phyloP scores from a whole-genome alignment of 2,888 invertebrate genomes.

The Hydriomena furcata region DNA sequence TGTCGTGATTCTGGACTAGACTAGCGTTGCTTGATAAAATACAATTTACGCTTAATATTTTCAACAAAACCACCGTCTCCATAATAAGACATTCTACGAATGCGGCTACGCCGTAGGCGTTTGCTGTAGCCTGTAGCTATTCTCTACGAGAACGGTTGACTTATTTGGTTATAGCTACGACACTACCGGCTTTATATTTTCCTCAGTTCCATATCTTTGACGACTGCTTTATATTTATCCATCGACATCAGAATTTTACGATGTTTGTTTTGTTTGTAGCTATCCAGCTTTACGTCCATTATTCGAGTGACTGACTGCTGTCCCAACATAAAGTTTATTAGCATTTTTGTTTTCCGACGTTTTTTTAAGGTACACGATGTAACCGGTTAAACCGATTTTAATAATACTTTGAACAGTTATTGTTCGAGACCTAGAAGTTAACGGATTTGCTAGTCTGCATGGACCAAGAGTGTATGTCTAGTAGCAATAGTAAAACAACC shows the following conservation, averaged over 20 bases:
- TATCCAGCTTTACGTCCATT: not conserved
- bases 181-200: constrained; percentile 7
- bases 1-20: too few species aligned
- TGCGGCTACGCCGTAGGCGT: constrained; percentile 30
- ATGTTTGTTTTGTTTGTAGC: constrained; percentile 6
- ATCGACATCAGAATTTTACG: constrained; percentile 10
- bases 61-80: constrained; percentile 16
- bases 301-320: too few species aligned
- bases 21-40: too few species aligned
- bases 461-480: too few species aligned
- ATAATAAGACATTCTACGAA: constrained; percentile 32
- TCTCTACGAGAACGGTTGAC: constrained; percentile 22
- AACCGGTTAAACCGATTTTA: too few species aligned
- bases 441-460: too few species aligned
- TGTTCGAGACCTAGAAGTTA: too few species aligned
- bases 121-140: constrained; percentile 38
- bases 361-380: too few species aligned
- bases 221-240: constrained; percentile 3
- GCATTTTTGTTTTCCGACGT: too few species aligned
- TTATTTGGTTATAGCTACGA: constrained; percentile 27
- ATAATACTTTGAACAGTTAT: too few species aligned
- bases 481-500: too few species aligned
- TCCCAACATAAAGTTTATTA: too few species aligned
- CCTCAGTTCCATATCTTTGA: not conserved
- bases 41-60: constrained; percentile 18